These are phyloP conservation scores for Myoxocephalus aenaeus DNA, from an alignment of 2,797 vertebrate species.

Conservation along the genomic window DNA sequence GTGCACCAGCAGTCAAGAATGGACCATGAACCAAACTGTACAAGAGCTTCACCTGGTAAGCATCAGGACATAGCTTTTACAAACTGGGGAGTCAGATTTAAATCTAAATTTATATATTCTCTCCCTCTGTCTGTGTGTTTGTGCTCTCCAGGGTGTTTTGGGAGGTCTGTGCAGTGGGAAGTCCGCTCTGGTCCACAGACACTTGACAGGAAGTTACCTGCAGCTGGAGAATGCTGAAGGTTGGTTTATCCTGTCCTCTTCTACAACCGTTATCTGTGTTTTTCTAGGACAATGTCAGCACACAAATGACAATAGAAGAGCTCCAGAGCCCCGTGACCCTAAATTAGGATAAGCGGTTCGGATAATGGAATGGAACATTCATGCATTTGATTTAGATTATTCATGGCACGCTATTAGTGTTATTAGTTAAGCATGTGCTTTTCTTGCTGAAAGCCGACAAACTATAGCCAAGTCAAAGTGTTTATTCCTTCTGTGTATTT, in stretches of 20 bases:
- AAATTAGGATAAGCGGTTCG: too few relatives aligned
- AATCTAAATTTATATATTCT: not conserved
- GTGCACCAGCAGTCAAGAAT: constrained; percentile 93
- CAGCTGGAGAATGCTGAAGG: constrained; percentile 91
- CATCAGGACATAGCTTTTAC: not conserved
- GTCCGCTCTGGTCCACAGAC: constrained; percentile 93
- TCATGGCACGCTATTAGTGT: not conserved
- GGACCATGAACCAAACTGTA: constrained; percentile 90
- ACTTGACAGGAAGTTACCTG: constrained; percentile 93
- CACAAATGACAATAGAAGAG: not conserved
- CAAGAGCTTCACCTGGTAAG: constrained; percentile 95
- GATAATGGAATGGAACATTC: not conserved
- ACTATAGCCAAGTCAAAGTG: not conserved
- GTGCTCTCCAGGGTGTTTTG: constrained; percentile 87
- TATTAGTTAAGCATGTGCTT: not conserved
- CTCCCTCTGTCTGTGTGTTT: constrained; percentile 17
- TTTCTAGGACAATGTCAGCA: not conserved
- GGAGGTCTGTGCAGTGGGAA: constrained; percentile 92
- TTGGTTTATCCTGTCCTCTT: constrained; percentile 59
- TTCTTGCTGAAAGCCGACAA: not conserved
- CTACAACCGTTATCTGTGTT: constrained; percentile 3
- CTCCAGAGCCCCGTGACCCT: not conserved
- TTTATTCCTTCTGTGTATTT: constrained; percentile 14
- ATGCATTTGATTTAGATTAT: not conserved
- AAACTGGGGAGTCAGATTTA: not conserved